Conservation (phyloP, 2,113 vertebrate genomes). For the Raphicerus campestris region DNA sequence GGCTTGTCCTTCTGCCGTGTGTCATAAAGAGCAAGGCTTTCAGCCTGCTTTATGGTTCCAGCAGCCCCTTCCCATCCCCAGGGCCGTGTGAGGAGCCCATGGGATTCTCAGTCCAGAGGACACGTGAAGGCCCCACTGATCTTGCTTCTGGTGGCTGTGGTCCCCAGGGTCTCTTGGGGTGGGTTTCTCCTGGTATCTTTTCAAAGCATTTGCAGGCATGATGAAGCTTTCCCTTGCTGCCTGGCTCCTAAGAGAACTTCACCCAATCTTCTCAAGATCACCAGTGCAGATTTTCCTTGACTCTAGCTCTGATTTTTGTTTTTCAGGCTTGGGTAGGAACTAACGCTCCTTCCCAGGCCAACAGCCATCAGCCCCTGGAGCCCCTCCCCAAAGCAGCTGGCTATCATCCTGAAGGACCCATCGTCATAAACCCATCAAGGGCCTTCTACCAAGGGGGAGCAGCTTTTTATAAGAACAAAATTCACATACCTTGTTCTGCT, state of each 20-base stretch:
- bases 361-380: neutral
- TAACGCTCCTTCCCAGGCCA: neutral
- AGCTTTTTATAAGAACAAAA: neutral
- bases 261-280: neutral
- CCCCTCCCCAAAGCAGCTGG: too few species aligned
- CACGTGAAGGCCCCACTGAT: neutral
- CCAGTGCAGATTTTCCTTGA: neutral
- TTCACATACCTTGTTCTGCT: neutral
- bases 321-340: neutral
- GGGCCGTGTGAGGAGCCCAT: neutral
- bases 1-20: neutral
- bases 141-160: neutral
- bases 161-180: rapidly evolving
- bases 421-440: neutral
- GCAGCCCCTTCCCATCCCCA: neutral
- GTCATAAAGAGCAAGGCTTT: neutral
- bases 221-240: neutral
- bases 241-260: neutral
- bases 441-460: neutral
- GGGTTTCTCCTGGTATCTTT: neutral
- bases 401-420: neutral
- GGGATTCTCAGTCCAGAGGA: neutral
- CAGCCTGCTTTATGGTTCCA: neutral
- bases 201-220: neutral
- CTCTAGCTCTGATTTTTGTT: neutral